Percentiles rank a stretch among this genome's conserved stretches.
Evolutionary conservation across 1,140 invertebrate genomes (phyloP).

Genomic region (Limonius californicus): DNA sequence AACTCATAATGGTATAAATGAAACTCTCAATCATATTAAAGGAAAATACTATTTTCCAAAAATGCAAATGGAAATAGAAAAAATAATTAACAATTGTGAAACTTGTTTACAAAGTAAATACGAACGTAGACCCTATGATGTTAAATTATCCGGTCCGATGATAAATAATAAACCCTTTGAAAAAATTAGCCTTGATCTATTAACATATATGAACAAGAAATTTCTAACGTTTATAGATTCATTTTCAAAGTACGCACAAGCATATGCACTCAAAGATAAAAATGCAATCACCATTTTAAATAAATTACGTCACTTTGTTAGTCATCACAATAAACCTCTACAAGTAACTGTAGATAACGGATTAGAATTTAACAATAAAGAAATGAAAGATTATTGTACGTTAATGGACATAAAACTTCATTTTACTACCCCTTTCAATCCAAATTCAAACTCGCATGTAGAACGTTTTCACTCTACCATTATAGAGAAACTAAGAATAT

Average conservation of each 20-base stretch:
- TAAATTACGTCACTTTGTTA: conserved; percentile 19
- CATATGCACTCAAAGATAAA: conserved; percentile 11
- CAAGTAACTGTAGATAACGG: conserved; percentile 24
- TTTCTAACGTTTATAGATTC: conserved; percentile 34
- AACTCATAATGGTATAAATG: conserved; percentile 27
- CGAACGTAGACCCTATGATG: conserved; percentile 26
- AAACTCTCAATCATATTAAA: neutral
- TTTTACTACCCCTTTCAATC: conserved; percentile 18
- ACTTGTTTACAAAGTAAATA: conserved; percentile 27
- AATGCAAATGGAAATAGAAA: neutral
- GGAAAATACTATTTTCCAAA: neutral
- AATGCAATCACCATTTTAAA: conserved; percentile 19
- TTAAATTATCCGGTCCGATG: conserved; percentile 20
- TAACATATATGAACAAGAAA: conserved; percentile 24
- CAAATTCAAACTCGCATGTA: conserved; percentile 11
- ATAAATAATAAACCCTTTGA: conserved; percentile 35
- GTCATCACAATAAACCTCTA: conserved; percentile 6
- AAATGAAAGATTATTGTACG: conserved; percentile 26
- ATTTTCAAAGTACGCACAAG: conserved; percentile 9
- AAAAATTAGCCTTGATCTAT: conserved; percentile 34
- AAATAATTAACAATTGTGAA: conserved; percentile 27
- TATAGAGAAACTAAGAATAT: conserved; percentile 18
- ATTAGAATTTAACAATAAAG: conserved; percentile 16
- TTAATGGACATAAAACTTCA: conserved; percentile 27
- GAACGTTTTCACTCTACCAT: conserved; percentile 18